These are phyloP conservation scores for Trinorchestia longiramus DNA, from an alignment of 1,140 invertebrate genomes.

Conservation along the genomic window DNA sequence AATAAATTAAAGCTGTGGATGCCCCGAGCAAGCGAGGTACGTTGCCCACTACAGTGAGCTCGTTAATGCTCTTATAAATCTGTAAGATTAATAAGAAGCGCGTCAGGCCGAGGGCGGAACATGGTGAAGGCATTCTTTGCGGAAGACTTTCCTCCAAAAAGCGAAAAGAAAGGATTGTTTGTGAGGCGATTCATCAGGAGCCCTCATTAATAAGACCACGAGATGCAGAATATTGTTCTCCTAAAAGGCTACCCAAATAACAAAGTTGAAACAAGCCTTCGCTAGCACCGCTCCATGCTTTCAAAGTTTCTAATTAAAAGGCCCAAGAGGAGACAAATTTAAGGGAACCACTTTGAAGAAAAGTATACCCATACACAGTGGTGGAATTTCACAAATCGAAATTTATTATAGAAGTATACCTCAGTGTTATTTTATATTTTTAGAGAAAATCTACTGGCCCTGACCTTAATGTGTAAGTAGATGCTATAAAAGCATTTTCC, in stretches of 20 bases:
- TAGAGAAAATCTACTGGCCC: background rate
- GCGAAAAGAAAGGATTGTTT: background rate
- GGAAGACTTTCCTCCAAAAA: slow-evolving; percentile 1
- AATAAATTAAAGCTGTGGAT: slow-evolving; percentile 11
- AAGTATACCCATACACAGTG: background rate
- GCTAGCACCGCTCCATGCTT: background rate
- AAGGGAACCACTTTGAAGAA: background rate
- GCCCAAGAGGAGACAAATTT: slow-evolving; percentile 30
- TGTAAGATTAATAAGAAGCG: background rate
- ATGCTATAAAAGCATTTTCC: background rate
- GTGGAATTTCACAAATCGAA: no score
- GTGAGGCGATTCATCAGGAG: slow-evolving; percentile 17
- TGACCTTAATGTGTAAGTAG: background rate
- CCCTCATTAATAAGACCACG: slow-evolving; percentile 41
- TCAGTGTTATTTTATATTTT: background rate
- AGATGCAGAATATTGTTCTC: slow-evolving; percentile 43
- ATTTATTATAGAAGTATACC: no score
- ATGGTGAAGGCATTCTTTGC: background rate
- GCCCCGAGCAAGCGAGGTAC: background rate
- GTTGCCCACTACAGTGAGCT: background rate
- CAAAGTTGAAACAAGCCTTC: background rate
- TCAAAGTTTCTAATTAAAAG: slow-evolving; percentile 48
- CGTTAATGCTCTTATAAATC: slow-evolving; percentile 25
- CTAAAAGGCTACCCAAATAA: slow-evolving; percentile 23
- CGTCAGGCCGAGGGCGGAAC: background rate